Percentiles rank a stretch among this genome's conserved stretches.
These are phyloP conservation scores for Scelioninae gen. 1 DNA, from an alignment of 2,888 invertebrate species.

Conservation along the genomic window DNA sequence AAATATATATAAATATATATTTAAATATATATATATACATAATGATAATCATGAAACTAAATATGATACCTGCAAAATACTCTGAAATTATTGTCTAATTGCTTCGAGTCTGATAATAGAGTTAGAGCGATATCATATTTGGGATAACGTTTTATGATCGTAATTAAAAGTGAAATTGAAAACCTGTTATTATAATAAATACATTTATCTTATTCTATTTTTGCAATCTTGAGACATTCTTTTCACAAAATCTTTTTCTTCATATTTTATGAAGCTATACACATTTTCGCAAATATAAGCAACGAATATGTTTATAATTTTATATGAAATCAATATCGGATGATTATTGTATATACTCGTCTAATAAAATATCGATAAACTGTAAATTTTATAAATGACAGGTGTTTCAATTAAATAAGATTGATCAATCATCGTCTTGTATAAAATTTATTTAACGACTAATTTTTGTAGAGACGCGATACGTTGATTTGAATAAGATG, in stretches of 20 bases:
- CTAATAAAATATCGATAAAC: conserved; percentile 3
- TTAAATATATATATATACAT: no score
- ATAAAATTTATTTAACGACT: conserved; percentile 9
- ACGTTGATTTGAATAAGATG: conserved; percentile 27
- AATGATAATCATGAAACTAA: conserved; percentile 33
- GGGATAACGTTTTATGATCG: conserved; percentile 24
- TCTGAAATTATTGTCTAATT: conserved; percentile 47
- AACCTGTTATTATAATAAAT: background rate
- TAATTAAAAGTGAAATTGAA: conserved; percentile 36
- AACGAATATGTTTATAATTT: background rate
- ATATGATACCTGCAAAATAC: conserved; percentile 35
- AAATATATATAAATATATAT: no score
- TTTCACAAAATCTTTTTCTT: background rate
- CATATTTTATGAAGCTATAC: background rate
- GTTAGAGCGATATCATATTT: conserved; percentile 40
- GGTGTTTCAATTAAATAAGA: conserved; percentile 32
- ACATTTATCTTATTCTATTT: background rate
- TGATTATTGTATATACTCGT: conserved; percentile 8
- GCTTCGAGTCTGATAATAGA: conserved; percentile 28
- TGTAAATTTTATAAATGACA: conserved; percentile 1
- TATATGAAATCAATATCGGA: conserved; percentile 5
- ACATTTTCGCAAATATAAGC: background rate
- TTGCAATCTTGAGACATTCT: background rate
- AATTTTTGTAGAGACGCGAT: conserved; percentile 16
- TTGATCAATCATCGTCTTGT: conserved; percentile 22